Evolutionary conservation across 2,113 vertebrate species (phyloP).

Genomic region (Limanda limanda): DNA sequence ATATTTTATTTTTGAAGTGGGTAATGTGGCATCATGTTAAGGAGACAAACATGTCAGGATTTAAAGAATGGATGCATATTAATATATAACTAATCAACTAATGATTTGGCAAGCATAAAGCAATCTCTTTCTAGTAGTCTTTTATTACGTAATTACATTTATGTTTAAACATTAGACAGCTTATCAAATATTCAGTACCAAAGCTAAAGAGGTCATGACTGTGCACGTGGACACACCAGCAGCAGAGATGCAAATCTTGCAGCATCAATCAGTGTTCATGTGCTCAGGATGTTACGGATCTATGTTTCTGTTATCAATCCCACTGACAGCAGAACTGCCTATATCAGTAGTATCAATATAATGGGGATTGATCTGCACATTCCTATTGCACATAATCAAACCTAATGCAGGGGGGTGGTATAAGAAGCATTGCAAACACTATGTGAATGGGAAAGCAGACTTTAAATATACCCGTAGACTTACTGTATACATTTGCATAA

Average conservation of each 20-base stretch:
- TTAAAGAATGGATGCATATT: not conserved
- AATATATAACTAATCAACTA: not conserved
- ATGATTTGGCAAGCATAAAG: not conserved
- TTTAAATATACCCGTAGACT: no score
- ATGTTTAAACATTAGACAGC: not conserved
- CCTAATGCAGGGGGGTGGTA: no score
- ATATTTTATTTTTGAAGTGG: not conserved
- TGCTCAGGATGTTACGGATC: not conserved
- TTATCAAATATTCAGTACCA: not conserved
- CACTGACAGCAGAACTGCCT: not conserved
- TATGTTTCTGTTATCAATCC: not conserved
- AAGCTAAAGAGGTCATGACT: not conserved
- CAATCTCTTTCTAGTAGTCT: not conserved
- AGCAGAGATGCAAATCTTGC: not conserved
- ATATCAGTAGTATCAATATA: no score
- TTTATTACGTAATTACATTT: not conserved
- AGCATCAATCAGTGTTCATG: not conserved
- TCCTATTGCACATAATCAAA: no score
- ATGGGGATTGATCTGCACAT: no score
- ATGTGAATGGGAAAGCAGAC: no score
- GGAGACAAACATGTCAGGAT: not conserved
- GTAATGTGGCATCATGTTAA: not conserved
- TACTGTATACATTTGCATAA: no score
- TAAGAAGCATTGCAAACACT: no score
- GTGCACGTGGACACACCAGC: not conserved